These are phyloP conservation scores for Microcebus murinus DNA, from an alignment of 2,113 vertebrate genomes.

Conservation along the genomic window DNA sequence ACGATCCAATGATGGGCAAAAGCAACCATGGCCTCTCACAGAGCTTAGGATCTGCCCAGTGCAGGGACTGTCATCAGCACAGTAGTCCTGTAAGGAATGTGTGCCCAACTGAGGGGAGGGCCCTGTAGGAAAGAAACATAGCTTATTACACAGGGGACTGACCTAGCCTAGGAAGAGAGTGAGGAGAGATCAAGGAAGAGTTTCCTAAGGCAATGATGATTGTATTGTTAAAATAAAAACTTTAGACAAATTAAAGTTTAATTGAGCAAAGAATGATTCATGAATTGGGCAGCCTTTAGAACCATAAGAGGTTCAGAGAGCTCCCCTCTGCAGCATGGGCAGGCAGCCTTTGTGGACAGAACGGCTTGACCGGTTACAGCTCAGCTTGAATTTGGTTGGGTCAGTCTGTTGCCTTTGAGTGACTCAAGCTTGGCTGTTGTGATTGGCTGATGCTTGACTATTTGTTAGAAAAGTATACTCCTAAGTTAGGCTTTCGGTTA, in stretches of 20 bases:
- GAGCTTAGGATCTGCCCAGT: neutral
- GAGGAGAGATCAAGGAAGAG: neutral
- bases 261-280: neutral
- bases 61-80: neutral
- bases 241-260: neutral
- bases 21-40: neutral
- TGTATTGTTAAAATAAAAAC: neutral
- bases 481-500: neutral
- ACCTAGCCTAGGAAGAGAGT: neutral
- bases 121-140: neutral
- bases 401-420: neutral
- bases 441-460: neutral
- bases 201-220: neutral
- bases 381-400: neutral
- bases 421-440: neutral
- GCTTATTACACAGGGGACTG: neutral
- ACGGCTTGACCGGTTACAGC: neutral
- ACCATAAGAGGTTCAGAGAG: neutral
- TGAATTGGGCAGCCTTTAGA: neutral
- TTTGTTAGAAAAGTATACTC: neutral
- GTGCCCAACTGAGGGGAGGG: neutral
- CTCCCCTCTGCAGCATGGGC: neutral
- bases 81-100: neutral
- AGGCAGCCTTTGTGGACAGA: too few species aligned
- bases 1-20: neutral